Evolutionary conservation across 53 echinoderm and acorn worm species (phyloP), one percentile per base, ranked within the genome.

Genomic region (Hippasteria phrygiana): DNA sequence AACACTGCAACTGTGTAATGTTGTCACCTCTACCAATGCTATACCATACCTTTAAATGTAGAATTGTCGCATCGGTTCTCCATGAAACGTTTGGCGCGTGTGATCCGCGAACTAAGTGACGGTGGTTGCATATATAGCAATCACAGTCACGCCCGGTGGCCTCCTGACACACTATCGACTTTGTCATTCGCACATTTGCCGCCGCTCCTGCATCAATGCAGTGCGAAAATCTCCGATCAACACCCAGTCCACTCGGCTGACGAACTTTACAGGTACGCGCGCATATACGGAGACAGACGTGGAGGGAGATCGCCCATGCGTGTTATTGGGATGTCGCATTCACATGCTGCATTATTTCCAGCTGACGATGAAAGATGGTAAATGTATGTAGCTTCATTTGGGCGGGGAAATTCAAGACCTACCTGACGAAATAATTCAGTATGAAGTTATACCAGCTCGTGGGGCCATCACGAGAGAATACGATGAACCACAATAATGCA

Each of bases 291-390:
- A 40, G 22, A 38, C 48, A 29, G 48, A 28, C 43, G 76, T 31
- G 16, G n/a, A 8, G 33, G 5, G 17, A 33, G 62, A 12, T 56
- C 78, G 26, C 62, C 62, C 78, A 59, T 33, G 78, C 78, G 78
- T 78, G 62, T 59, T 39, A 78, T 78, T 78, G 78, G 78, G 48
- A 78, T 78, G 78, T 78, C 56, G 62, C 55, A 55, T 78, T 78
- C 59, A 41, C 62, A 78, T 56, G 35, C 67, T 12, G 38, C 26
- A 78, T 78, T 40, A 55, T 78, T 55, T 59, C 39, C 78, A 78
- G 55, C 13, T 20, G 59, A 55, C n/a, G 41, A 20, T 59, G 59
- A 59, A 2, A 59, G 59, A 59, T 24, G 24, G 59, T 59, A n/a
- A n/a, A n/a, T n/a, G n/a, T n/a, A n/a, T n/a, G n/a, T n/a, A 59